Evolutionary conservation across 1,140 invertebrate genomes (phyloP).

Genomic region (Idris sp.): DNA sequence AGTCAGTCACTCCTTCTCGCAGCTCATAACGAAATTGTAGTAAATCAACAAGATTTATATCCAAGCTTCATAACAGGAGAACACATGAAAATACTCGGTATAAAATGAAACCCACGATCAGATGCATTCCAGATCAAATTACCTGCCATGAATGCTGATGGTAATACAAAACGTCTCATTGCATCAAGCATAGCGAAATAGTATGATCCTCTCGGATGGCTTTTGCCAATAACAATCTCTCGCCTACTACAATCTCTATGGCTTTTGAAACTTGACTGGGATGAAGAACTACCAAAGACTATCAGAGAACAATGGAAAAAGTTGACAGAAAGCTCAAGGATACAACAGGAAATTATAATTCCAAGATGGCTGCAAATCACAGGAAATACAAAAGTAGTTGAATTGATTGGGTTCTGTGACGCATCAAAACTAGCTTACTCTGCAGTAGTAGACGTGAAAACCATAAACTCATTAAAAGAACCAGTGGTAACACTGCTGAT

Average conservation of each 20-base stretch:
- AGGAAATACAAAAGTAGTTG: background rate
- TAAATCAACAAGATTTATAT: too few species aligned
- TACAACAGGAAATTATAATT: background rate
- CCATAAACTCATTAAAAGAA: background rate
- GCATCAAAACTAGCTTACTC: slow-evolving; percentile 5
- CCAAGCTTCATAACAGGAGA: too few species aligned
- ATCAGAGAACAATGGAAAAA: background rate
- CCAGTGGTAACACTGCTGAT: slow-evolving; percentile 25
- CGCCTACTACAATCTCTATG: background rate
- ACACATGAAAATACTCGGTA: slow-evolving; percentile 3
- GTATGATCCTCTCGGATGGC: slow-evolving; percentile 12
- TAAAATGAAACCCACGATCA: background rate
- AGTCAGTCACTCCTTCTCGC: slow-evolving; percentile 57
- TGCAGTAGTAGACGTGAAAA: background rate
- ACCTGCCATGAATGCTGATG: background rate
- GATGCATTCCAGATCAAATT: background rate
- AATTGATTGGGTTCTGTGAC: slow-evolving; percentile 7
- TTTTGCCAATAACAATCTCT: background rate
- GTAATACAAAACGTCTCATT: background rate
- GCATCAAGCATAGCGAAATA: background rate
- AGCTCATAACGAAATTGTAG: slow-evolving; percentile 52
- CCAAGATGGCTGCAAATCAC: background rate
- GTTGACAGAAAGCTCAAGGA: background rate
- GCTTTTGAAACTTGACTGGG: background rate
- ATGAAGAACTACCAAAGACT: background rate